Evolutionary conservation across 2,797 vertebrate genomes (phyloP).

Genomic region (Amphiprion clarkii): DNA sequence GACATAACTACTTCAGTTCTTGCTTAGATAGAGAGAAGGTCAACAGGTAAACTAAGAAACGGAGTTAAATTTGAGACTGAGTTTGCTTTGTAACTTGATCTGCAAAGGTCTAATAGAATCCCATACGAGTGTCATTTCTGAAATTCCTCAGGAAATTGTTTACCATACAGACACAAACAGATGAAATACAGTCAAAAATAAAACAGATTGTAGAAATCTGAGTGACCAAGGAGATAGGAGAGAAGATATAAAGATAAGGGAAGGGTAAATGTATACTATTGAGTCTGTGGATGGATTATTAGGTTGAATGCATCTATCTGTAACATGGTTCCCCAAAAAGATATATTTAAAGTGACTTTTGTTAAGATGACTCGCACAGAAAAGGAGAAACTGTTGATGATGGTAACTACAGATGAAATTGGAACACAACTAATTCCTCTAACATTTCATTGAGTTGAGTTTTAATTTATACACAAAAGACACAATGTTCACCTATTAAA

Average conservation of each 20-base stretch:
- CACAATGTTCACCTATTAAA: neutral
- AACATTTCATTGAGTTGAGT: no score
- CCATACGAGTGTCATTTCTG: neutral
- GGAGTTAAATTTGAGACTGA: neutral
- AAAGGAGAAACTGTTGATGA: no score
- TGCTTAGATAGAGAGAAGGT: no score
- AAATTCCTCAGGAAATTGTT: neutral
- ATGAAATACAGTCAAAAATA: neutral
- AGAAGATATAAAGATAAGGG: neutral
- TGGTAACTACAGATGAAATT: no score
- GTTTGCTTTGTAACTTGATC: neutral
- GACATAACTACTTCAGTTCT: no score
- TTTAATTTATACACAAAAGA: neutral
- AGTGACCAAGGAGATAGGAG: neutral
- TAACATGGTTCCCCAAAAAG: neutral
- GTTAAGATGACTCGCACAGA: neutral
- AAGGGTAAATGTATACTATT: no score
- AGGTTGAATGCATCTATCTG: neutral
- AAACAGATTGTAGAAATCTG: neutral
- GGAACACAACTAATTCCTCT: no score
- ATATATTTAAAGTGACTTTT: neutral
- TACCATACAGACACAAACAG: neutral
- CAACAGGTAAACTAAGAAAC: no score
- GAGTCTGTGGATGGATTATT: neutral
- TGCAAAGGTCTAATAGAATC: neutral